phyloP scores from a whole-genome alignment of 2,888 invertebrate species.

The Orthonevra nobilis region DNA sequence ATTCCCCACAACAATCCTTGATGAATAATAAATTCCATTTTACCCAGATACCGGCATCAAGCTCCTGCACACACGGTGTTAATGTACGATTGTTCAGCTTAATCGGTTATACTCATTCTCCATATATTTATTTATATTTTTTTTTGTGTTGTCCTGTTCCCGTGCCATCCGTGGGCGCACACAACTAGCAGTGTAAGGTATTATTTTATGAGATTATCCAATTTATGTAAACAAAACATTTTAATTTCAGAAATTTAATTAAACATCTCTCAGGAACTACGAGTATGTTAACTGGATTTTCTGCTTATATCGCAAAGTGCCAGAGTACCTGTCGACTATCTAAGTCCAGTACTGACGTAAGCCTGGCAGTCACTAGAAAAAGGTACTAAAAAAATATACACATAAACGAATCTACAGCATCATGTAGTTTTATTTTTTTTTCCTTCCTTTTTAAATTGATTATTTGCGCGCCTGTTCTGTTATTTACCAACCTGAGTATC shows the following conservation, averaged over 20 bases:
- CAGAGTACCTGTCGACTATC: slow-evolving; percentile 58
- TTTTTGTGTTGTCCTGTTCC: background rate
- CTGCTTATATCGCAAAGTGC: slow-evolving; percentile 63
- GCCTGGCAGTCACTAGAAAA: background rate
- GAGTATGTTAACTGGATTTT: slow-evolving; percentile 57
- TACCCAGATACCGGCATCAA: slow-evolving; percentile 55
- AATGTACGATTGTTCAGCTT: slow-evolving; percentile 66
- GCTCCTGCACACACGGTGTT: slow-evolving; percentile 36
- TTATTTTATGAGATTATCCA: slow-evolving; percentile 77
- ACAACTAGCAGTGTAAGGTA: slow-evolving; percentile 65
- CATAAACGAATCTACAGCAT: slow-evolving; percentile 30
- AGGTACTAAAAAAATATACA: background rate
- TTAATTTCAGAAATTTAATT: slow-evolving; percentile 81
- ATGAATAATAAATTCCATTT: slow-evolving; percentile 70
- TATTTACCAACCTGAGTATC: background rate
- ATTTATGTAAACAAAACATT: slow-evolving; percentile 80
- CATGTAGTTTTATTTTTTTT: too few species aligned
- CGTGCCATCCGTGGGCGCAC: background rate
- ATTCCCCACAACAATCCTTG: slow-evolving; percentile 52
- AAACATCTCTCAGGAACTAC: slow-evolving; percentile 76
- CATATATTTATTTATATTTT: slow-evolving; percentile 11
- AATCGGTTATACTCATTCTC: slow-evolving; percentile 57
- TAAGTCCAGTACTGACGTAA: slow-evolving; percentile 35
- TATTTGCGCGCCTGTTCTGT: slow-evolving; percentile 6
- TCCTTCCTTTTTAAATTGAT: slow-evolving; percentile 48